Evolutionary conservation across 2,888 invertebrate species (phyloP).

Genomic region (Arctia plantaginis): DNA sequence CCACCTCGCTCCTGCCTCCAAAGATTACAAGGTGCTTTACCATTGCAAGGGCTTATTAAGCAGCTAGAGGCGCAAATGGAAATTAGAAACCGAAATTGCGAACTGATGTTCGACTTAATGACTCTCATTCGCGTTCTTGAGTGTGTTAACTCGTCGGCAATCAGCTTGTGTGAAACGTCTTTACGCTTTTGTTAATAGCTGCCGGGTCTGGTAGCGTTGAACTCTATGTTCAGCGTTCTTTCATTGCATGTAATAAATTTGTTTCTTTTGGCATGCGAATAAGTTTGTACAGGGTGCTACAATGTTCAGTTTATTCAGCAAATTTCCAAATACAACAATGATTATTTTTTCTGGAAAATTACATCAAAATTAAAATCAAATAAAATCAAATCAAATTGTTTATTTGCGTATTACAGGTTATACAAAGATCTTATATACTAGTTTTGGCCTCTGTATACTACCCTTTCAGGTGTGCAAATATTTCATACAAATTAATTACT

Average conservation of each 20-base stretch:
- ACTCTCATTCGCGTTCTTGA: constrained; percentile 54
- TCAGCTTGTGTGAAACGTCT: constrained; percentile 50
- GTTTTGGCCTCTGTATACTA: no score
- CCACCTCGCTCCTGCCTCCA: constrained; percentile 49
- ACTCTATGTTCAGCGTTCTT: constrained; percentile 30
- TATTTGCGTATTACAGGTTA: no score
- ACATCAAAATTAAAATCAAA: no score
- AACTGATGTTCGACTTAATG: constrained; percentile 59
- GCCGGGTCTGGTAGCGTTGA: constrained; percentile 37
- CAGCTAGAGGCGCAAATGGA: constrained; percentile 63
- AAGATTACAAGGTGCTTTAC: constrained; percentile 64
- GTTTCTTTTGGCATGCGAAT: neutral
- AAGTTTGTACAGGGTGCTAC: neutral
- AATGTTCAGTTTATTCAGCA: no score
- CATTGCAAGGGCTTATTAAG: constrained; percentile 65
- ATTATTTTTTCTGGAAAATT: no score
- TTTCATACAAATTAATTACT: no score
- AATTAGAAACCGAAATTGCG: constrained; percentile 65
- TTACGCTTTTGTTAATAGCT: constrained; percentile 48
- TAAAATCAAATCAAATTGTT: no score
- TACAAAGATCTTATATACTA: no score
- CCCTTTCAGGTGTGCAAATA: no score
- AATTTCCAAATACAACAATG: no score
- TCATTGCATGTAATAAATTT: neutral
- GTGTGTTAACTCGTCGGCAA: constrained; percentile 52